Base-by-base conservation (phyloP, 2,797 vertebrate species). In the Forpus xanthops region DNA sequence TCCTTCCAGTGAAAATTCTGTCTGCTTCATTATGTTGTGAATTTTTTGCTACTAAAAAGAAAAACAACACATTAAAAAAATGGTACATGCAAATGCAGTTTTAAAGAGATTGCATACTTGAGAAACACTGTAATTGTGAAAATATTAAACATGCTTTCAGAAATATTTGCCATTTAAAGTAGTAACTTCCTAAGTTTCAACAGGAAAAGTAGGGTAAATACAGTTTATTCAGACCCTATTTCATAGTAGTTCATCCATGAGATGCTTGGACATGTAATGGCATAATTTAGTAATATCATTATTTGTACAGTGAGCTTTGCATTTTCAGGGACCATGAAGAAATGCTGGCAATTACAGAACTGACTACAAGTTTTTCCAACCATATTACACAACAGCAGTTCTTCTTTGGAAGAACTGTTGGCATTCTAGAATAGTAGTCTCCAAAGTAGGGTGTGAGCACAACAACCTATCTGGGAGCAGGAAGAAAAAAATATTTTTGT, bases 1-100 rank as follows among this genome's bases (percentile, higher is more conserved):
- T 98, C 94, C 98, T 98, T 84, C 99, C 99, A 61, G 99, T 94
- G 92, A 98, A 98, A 85, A 88, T 97, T 97, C 74, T 98, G 87
- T 98, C 89, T 72, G 97, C 87, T 78, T 96, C 97, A 85, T 97
- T 97, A 25, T 96, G 94, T 6, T 78, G 89, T 45, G 97, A 90
- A 60, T 95, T 95, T 97, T 96, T 97, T 93, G 96, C 96, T 83
- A 98, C 98, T 98, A 92, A 39, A 90, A 97, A 96, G 45, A 86
- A 87, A 96, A 89, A 78, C 33, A 60, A 23, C 20, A 23, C 24
- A 16, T 42, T 33, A 5, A 81, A 42, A 27, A 3, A 81, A 71
- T 39, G 85, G 66, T 28, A 58, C 15, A 28, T 27, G 30, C 47
- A 82, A 70, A 85, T 44, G 25, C 24, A 79, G 13, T 35, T 89